phyloP scores from a whole-genome alignment of 1,140 invertebrate species.

The Drosophila trapezifrons region DNA sequence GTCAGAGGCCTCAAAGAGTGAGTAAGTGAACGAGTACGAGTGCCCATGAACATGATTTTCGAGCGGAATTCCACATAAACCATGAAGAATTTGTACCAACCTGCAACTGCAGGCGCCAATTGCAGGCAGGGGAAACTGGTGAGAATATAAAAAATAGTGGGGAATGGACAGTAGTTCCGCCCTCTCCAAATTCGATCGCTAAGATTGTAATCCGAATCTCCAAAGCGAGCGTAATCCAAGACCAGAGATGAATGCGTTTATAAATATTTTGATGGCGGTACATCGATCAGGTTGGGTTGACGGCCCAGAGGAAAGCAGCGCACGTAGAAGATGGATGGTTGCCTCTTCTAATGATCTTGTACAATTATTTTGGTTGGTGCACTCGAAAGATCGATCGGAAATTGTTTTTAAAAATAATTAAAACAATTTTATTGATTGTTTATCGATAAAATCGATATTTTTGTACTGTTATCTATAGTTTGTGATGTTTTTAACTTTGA shows the following conservation, averaged over 20 bases:
- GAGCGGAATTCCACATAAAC: conserved; percentile 26
- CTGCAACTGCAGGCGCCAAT: conserved; percentile 77
- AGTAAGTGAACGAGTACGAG: conserved; percentile 36
- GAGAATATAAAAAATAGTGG: background rate
- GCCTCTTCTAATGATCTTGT: conserved; percentile 72
- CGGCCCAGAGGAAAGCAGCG: conserved; percentile 6
- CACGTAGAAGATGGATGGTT: conserved; percentile 45
- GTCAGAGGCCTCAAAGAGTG: conserved; percentile 26
- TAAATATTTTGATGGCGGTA: conserved; percentile 78
- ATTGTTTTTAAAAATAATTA: background rate
- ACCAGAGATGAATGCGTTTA: conserved; percentile 71
- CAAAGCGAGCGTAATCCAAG: conserved; percentile 29
- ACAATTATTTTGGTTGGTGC: conserved; percentile 61
- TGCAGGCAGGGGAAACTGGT: conserved; percentile 42
- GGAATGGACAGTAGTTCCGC: conserved; percentile 28
- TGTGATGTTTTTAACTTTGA: background rate
- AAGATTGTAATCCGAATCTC: conserved; percentile 34
- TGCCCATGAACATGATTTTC: conserved; percentile 38
- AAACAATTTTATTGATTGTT: background rate
- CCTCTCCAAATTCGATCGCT: conserved; percentile 12
- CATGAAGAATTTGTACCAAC: conserved; percentile 60
- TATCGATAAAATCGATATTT: background rate
- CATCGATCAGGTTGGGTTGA: conserved; percentile 60
- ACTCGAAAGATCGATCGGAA: conserved; percentile 7
- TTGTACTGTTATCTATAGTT: too few species aligned